Evolutionary conservation across 1,140 invertebrate species (phyloP).

Genomic region (Drosophila lowei): DNA sequence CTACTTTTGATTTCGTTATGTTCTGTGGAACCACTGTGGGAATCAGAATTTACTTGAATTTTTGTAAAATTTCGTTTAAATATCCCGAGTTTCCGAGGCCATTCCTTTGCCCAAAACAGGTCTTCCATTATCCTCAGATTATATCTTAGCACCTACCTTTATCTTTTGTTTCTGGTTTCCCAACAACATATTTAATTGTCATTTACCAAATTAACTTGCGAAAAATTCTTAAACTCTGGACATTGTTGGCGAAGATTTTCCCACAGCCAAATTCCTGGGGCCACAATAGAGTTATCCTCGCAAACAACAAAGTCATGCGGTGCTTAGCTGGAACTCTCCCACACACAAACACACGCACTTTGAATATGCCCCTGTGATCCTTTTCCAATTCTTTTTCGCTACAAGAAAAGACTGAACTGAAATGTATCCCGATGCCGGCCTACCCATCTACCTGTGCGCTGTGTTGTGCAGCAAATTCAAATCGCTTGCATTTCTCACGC

Average conservation of each 20-base stretch:
- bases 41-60: constrained; percentile 28
- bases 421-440: constrained; percentile 29
- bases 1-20: constrained; percentile 71
- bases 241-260: constrained; percentile 52
- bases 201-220: constrained; percentile 68
- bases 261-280: constrained; percentile 57
- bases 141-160: constrained; percentile 2
- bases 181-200: constrained; percentile 52
- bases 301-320: constrained; percentile 75
- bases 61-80: not conserved
- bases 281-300: constrained; percentile 67
- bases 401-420: constrained; percentile 51
- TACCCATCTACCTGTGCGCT: constrained; percentile 66
- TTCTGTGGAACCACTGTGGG: constrained; percentile 38
- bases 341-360: constrained; percentile 45
- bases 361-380: constrained; percentile 66
- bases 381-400: constrained; percentile 48
- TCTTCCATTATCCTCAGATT: constrained; percentile 6
- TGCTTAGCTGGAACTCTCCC: constrained; percentile 74
- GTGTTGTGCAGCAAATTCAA: constrained; percentile 54
- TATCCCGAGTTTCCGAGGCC: not conserved
- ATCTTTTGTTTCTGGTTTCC: constrained; percentile 10
- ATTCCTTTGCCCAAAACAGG: not conserved
- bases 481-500: constrained; percentile 75
- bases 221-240: constrained; percentile 16